Conservation (phyloP, 2,888 invertebrate species). For the Caenorhabditis sp. region DNA sequence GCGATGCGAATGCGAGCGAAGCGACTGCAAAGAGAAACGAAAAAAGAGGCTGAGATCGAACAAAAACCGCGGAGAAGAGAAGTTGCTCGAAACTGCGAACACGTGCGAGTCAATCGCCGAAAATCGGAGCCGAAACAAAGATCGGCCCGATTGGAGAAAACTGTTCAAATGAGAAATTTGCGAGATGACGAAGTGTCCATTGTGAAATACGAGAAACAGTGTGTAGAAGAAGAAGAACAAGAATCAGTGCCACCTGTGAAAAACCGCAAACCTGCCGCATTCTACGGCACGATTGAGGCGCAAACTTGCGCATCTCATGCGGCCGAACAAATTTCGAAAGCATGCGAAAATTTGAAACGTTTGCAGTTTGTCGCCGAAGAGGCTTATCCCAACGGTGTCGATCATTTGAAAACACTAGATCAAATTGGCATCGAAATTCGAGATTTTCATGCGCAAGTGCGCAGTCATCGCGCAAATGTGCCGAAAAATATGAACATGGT, state of each 20-base stretch:
- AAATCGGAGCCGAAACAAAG: neutral
- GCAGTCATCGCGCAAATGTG: constrained; percentile 7
- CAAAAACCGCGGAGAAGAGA: too few species aligned
- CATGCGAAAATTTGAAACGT: constrained; percentile 22
- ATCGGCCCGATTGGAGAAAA: neutral
- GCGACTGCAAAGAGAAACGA: constrained; percentile 7
- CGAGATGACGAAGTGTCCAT: neutral
- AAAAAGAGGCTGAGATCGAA: neutral
- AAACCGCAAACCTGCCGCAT: constrained; percentile 5
- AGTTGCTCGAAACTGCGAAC: too few species aligned
- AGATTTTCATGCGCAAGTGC: constrained; percentile 23
- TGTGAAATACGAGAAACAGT: neutral
- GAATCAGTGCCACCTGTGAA: neutral
- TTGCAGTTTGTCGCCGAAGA: constrained; percentile 25
- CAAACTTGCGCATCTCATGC: constrained; percentile 17
- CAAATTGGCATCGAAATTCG: constrained; percentile 26
- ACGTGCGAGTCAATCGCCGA: too few species aligned
- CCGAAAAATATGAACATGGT: constrained; percentile 3
- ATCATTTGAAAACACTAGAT: constrained; percentile 17
- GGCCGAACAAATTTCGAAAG: constrained; percentile 13
- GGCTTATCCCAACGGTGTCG: constrained; percentile 7
- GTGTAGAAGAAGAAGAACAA: constrained; percentile 5
- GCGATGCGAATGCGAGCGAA: constrained; percentile 13
- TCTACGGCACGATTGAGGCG: constrained; percentile 38
- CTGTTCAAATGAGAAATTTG: neutral